phyloP scores from a whole-genome alignment of 1,140 invertebrate genomes.

The Reticulitermes speratus region DNA sequence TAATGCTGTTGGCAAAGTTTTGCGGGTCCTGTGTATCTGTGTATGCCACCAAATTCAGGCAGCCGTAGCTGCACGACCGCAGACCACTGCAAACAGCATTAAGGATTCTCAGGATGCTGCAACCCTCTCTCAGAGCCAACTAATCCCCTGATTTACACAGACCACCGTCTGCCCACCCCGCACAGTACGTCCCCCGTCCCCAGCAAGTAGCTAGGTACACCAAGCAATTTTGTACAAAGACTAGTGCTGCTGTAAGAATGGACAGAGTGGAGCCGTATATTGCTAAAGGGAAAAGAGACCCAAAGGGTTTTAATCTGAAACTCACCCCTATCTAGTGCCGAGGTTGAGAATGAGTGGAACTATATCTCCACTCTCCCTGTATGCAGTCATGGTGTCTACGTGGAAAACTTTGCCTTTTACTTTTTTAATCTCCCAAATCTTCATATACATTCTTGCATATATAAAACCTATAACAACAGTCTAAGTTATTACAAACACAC shows the following conservation, averaged over 20 bases:
- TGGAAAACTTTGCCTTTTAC: no score
- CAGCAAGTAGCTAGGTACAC: background rate
- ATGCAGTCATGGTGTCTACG: no score
- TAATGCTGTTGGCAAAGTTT: background rate
- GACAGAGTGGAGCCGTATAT: background rate
- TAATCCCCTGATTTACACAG: conserved; percentile 18
- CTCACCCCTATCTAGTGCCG: background rate
- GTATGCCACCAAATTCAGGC: background rate
- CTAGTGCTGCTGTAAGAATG: background rate
- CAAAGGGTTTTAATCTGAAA: background rate
- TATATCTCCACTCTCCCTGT: no score
- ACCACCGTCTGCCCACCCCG: background rate
- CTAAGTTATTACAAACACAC: no score
- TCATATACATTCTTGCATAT: no score
- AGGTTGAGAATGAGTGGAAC: no score
- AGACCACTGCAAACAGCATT: background rate
- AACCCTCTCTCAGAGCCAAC: background rate
- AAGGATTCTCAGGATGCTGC: background rate
- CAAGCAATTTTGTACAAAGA: conserved; percentile 13
- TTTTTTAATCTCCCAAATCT: no score
- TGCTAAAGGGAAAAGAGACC: background rate
- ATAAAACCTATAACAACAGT: no score
- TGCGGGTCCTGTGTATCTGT: background rate
- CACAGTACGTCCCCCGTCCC: no score
- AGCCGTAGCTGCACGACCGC: background rate